phyloP scores from a whole-genome alignment of 2,113 vertebrate species.

The Deroptyus accipitrinus region DNA sequence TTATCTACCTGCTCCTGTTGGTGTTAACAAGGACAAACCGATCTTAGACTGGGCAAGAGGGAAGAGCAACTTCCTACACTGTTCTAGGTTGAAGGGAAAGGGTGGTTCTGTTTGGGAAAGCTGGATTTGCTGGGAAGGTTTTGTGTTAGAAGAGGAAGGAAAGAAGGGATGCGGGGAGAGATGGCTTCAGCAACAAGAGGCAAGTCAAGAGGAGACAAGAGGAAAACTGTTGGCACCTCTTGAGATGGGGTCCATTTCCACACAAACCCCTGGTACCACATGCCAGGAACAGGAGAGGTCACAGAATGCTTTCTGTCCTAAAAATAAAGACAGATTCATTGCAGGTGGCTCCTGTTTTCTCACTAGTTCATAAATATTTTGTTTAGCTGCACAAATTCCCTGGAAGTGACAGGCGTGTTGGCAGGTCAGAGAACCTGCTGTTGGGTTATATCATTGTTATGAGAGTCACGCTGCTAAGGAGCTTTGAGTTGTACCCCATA shows the following conservation, averaged over 20 bases:
- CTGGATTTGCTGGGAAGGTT: not conserved
- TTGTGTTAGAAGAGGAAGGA: not conserved
- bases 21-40: not conserved
- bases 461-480: conserved; percentile 64
- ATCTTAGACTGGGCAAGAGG: not conserved
- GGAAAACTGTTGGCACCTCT: not conserved
- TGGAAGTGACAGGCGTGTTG: not conserved
- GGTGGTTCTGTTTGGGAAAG: not conserved
- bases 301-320: not conserved
- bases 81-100: not conserved
- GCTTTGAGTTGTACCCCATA: conserved; percentile 55
- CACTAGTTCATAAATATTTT: conserved; percentile 53
- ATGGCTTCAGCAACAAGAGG: not conserved
- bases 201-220: not conserved
- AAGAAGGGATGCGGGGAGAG: not conserved
- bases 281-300: not conserved
- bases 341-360: not conserved
- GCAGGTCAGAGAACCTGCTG: conserved; percentile 64
- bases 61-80: not conserved
- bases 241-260: not conserved
- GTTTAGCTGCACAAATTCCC: conserved; percentile 44
- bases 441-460: conserved; percentile 66
- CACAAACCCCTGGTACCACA: not conserved
- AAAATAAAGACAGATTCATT: not conserved
- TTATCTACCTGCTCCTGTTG: not conserved